Base-by-base conservation (phyloP, 2,888 invertebrate species). In the Lomographa bimaculata region DNA sequence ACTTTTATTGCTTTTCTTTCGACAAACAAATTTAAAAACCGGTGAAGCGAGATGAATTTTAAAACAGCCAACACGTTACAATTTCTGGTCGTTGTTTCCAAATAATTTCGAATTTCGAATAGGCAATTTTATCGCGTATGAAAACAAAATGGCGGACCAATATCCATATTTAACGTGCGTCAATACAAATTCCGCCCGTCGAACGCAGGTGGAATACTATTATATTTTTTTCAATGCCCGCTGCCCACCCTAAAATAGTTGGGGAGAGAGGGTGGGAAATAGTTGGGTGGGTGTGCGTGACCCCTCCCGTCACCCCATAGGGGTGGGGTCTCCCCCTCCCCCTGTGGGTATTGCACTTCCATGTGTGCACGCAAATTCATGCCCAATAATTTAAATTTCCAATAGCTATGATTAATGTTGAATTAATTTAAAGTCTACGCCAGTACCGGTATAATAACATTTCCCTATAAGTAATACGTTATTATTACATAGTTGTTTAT, bases 351-450 rank as follows among this genome's bases (percentile, higher is more conserved):
- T 43, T 73, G 80, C 81, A 81, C 71, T 72, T 57, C 68, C 83
- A 70, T 83, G 82, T 84, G 79, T 86, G 85, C 82, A 83, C 86
- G 83, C 84, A 83, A 82, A 80, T 81, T 84, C 79, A 69, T 70
- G 78, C 72, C 73, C 82, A 79, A 87, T 87, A 84, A 86, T 87
- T 86, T 85, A 87, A 89, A 86, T 87, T 87, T 82, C 74, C 72
- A 78, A 84, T 79, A 69, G 71, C 70, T 67, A 71, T 80, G 81
- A 83, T 84, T 79, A 82, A 82, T 77, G 74, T 68, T 67, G 71
- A 72, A 77, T 75, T 79, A 76, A 82, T 75, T 46, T 44, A 52
- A 53, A 26, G 35, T 30, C 25, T 10, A 19, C 24, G 10, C 9
- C 17, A 18, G 5, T 20, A 7, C 17, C 9, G 24, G 21, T 18